phyloP scores from a whole-genome alignment of 37 sponge, comb jelly and placozoan genomes.

The Halisarca cf. caerulea region DNA sequence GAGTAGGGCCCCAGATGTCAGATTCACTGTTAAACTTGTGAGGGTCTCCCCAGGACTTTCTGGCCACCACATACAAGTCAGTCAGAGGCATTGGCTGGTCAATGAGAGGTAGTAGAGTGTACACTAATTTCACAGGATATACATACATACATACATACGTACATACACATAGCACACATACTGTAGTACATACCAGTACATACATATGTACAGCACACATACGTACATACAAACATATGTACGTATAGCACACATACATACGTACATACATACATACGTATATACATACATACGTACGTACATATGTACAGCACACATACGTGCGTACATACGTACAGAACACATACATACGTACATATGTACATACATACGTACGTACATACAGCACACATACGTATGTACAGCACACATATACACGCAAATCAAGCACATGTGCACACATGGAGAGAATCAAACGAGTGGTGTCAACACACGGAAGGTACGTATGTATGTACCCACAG shows the following conservation, averaged over 20 bases:
- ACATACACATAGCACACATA: neutral
- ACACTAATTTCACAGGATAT: neutral
- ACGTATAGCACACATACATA: neutral
- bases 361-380: conserved; percentile 4
- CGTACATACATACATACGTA: neutral
- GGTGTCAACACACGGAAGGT: too few relatives aligned
- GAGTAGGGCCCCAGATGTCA: conserved; percentile 65
- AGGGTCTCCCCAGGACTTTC: conserved; percentile 63
- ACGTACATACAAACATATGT: conserved; percentile 8
- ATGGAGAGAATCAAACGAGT: too few relatives aligned
- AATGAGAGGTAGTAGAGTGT: neutral
- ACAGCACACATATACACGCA: too few relatives aligned
- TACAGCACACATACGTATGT: conserved; percentile 13
- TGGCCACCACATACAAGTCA: conserved; percentile 62
- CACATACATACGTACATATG: neutral
- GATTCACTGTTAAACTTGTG: conserved; percentile 43
- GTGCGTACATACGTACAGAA: neutral
- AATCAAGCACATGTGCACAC: too few relatives aligned
- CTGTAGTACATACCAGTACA: neutral
- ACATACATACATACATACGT: neutral
- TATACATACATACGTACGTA: conserved; percentile 2
- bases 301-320: neutral
- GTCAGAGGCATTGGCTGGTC: conserved; percentile 48
- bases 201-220: too few relatives aligned
- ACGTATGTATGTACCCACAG: too few relatives aligned